Percentiles rank a stretch among this genome's conserved stretches.
These are phyloP conservation scores for Columba livia DNA, from an alignment of 2,113 vertebrate species.

Conservation along the genomic window DNA sequence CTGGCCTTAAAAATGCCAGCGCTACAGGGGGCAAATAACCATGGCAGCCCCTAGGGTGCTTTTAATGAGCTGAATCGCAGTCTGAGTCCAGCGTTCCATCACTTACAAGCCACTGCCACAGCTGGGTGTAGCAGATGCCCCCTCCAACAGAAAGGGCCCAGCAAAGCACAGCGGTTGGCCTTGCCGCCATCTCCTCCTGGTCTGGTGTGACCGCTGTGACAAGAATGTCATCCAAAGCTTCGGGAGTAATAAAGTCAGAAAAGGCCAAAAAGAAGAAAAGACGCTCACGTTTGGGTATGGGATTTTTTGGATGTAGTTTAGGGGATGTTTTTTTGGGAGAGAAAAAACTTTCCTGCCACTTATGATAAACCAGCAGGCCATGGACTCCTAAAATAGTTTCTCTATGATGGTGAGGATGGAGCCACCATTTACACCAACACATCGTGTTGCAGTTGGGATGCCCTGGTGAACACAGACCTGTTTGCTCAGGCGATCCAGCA, in stretches of 20 bases:
- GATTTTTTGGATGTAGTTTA: background rate
- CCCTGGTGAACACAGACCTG: background rate
- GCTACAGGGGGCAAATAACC: slow-evolving; percentile 61
- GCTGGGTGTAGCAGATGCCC: slow-evolving; percentile 46
- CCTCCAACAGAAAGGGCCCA: background rate
- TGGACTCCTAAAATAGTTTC: background rate
- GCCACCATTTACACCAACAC: background rate
- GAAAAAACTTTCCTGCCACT: background rate
- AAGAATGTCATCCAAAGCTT: background rate
- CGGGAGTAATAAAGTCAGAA: background rate
- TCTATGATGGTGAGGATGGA: background rate
- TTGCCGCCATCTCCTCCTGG: background rate
- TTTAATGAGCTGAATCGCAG: slow-evolving; percentile 59
- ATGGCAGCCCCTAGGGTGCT: slow-evolving; percentile 45
- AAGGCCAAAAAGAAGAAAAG: background rate
- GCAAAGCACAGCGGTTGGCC: slow-evolving; percentile 7
- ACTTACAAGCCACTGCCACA: slow-evolving; percentile 21
- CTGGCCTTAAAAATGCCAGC: slow-evolving; percentile 58
- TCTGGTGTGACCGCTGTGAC: background rate
- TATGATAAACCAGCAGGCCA: background rate
- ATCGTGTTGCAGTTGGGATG: rapidly evolving
- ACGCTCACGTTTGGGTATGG: background rate
- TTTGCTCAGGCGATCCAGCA: background rate
- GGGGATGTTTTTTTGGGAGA: background rate
- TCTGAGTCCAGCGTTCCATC: slow-evolving; percentile 18